Conservation (phyloP, 2,113 vertebrate species). For the Eonycteris spelaea region DNA sequence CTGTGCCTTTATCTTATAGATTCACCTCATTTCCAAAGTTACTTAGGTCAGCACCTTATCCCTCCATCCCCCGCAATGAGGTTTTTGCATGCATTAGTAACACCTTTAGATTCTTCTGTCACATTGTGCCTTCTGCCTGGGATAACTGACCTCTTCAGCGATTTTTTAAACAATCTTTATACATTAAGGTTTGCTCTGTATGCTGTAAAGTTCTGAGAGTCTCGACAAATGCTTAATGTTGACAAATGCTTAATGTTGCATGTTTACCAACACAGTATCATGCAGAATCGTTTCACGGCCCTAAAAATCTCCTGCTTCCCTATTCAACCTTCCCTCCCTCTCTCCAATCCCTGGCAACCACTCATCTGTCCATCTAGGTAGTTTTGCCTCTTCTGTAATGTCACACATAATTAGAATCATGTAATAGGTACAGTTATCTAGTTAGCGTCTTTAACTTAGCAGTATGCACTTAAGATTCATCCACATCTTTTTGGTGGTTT, state of each 20-base stretch:
- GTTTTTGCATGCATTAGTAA: not conserved
- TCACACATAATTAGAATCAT: not conserved
- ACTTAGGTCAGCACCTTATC: not conserved
- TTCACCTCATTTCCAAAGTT: not conserved
- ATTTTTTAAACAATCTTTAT: not conserved
- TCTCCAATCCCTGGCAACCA: not conserved
- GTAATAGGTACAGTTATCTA: not conserved
- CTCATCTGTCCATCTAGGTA: not conserved
- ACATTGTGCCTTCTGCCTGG: not conserved
- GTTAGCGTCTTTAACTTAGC: not conserved
- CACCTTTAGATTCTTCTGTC: not conserved
- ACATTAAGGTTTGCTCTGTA: not conserved
- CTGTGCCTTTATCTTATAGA: not conserved
- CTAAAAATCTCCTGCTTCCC: not conserved
- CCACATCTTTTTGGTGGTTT: not conserved
- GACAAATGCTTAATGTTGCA: not conserved
- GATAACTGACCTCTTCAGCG: not conserved
- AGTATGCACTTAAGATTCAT: not conserved
- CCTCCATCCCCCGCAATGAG: not conserved
- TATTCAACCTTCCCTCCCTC: not conserved
- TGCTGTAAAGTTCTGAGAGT: not conserved
- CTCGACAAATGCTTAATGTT: not conserved
- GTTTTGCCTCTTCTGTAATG: not conserved
- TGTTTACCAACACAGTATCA: not conserved
- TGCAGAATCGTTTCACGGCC: not conserved